Percentiles rank a stretch among this genome's conserved stretches.
Conservation (phyloP, 2,797 vertebrate species). For the Clarias laeviceps region DNA sequence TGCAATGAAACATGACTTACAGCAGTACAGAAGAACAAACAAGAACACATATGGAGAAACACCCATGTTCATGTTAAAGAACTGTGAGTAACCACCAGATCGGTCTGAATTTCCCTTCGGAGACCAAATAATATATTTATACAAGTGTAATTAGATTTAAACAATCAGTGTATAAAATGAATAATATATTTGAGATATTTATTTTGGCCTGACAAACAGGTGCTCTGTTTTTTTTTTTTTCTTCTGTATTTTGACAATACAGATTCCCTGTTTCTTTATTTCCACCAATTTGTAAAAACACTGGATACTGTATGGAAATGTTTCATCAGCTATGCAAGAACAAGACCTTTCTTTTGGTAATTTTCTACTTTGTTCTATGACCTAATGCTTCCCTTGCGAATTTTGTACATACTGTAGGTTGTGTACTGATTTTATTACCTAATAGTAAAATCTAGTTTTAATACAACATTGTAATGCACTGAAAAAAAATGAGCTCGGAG, state of each 20-base stretch:
- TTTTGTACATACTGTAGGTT: slow-evolving; percentile 34
- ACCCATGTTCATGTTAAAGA: neutral
- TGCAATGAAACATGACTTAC: neutral
- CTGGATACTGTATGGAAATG: slow-evolving; percentile 35
- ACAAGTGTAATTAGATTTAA: slow-evolving; percentile 29
- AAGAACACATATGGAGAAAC: slow-evolving; percentile 8
- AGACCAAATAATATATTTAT: slow-evolving; percentile 55
- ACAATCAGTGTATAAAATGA: slow-evolving; percentile 37
- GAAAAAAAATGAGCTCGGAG: neutral
- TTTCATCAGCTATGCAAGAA: slow-evolving; percentile 52
- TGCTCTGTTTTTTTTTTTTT: neutral
- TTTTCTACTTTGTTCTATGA: slow-evolving; percentile 38
- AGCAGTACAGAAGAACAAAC: slow-evolving; percentile 4
- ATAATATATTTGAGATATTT: slow-evolving; percentile 59
- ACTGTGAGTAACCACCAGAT: neutral
- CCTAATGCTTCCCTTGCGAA: slow-evolving; percentile 23
- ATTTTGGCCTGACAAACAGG: slow-evolving; percentile 49
- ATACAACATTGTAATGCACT: slow-evolving; percentile 25
- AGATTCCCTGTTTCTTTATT: neutral
- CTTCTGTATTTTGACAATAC: too few species aligned
- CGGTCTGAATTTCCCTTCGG: slow-evolving; percentile 7
- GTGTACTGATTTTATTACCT: slow-evolving; percentile 40
- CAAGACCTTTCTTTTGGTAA: slow-evolving; percentile 17
- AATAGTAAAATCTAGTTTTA: slow-evolving; percentile 42
- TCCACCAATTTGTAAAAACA: slow-evolving; percentile 16